Conservation (phyloP, 2,113 vertebrate genomes). For the Lasiurus cinereus region DNA sequence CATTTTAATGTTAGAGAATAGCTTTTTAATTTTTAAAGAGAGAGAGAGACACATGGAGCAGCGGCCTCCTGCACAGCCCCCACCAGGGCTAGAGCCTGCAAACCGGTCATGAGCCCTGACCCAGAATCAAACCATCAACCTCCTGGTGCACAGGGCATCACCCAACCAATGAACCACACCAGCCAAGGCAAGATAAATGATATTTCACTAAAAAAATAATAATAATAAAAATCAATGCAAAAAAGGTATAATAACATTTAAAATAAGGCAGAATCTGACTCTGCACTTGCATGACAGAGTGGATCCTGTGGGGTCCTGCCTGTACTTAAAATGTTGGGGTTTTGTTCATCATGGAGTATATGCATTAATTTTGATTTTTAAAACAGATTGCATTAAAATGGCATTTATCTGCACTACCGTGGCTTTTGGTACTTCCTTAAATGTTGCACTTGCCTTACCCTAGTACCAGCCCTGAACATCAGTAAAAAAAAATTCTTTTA, state of each 20-base stretch:
- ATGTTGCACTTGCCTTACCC: neutral
- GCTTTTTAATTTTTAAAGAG: too few species aligned
- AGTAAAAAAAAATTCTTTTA: neutral
- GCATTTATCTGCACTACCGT: neutral
- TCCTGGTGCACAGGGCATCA: too few species aligned
- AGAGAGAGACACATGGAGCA: too few species aligned
- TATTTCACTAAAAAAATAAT: neutral
- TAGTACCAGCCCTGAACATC: neutral
- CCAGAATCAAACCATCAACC: too few species aligned
- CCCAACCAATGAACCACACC: too few species aligned
- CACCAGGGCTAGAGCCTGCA: too few species aligned
- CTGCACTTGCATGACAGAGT: neutral
- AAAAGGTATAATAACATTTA: neutral
- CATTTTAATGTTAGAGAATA: neutral
- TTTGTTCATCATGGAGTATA: neutral
- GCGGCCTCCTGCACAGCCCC: too few species aligned
- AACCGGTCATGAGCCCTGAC: too few species aligned
- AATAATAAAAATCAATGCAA: neutral
- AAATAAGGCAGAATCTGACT: neutral
- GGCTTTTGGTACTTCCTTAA: neutral
- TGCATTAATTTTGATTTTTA: neutral
- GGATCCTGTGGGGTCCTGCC: neutral
- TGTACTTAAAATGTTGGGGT: neutral
- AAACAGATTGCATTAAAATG: conserved; percentile 17
- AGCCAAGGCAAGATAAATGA: conserved; percentile 14